Conservation (phyloP, 1,140 invertebrate species). For the Carposina sasakii region DNA sequence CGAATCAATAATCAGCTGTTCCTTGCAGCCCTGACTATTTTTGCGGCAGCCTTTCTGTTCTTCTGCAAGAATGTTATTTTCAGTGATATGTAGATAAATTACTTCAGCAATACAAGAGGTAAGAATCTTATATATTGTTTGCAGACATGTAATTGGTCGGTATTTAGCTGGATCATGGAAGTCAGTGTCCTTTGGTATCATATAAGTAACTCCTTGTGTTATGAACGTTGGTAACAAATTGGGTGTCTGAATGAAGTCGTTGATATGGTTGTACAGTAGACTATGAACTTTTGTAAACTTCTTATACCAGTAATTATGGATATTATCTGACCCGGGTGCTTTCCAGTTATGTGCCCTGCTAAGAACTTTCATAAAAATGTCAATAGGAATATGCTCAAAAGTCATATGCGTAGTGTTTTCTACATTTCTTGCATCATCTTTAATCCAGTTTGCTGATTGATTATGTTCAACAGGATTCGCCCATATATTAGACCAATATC, state of each 20-base stretch:
- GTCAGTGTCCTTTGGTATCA: constrained; percentile 7
- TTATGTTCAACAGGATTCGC: constrained; percentile 1
- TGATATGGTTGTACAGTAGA: background rate
- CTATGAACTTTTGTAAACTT: too few relatives aligned
- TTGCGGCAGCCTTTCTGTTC: constrained; percentile 11
- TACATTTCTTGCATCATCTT: background rate
- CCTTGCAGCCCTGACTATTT: background rate
- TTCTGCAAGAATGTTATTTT: constrained; percentile 3
- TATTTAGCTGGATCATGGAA: constrained; percentile 5
- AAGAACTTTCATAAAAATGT: background rate
- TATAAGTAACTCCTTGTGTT: constrained; percentile 7
- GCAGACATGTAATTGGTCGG: constrained; percentile 6
- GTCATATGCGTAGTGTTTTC: background rate
- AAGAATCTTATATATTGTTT: constrained; percentile 4
- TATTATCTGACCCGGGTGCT: too few relatives aligned
- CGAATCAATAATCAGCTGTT: too few relatives aligned
- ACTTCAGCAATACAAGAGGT: background rate
- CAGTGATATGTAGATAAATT: background rate
- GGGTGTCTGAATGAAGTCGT: background rate
- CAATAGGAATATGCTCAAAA: background rate
- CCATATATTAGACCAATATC: constrained; percentile 7
- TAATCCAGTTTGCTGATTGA: background rate
- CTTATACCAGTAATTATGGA: too few relatives aligned
- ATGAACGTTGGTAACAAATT: background rate
- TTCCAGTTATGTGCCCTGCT: constrained; percentile 3